Percentiles rank a stretch among this genome's conserved stretches.
phyloP scores from a whole-genome alignment of 2,797 vertebrate species.

The Cirrhinus mrigala region DNA sequence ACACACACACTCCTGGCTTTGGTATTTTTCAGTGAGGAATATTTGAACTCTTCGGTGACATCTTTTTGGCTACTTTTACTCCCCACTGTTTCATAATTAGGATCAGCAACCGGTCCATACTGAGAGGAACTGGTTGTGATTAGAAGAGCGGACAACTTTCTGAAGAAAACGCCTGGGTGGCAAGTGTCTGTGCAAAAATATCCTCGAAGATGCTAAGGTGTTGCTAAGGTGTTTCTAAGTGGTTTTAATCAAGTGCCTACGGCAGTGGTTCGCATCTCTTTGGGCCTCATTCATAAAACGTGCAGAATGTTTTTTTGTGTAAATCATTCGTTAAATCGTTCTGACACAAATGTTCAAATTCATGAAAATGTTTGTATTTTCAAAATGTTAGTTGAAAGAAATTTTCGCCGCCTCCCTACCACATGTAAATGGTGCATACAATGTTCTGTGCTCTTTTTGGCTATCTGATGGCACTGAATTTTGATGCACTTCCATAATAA shows the following conservation, averaged over 20 bases:
- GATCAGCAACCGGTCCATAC: conserved; percentile 74
- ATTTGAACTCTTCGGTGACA: conserved; percentile 44
- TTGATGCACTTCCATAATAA: too few relatives aligned
- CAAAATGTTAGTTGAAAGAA: too few relatives aligned
- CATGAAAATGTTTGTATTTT: too few relatives aligned
- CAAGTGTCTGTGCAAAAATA: neutral
- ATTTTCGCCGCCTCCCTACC: too few relatives aligned
- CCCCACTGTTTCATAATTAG: conserved; percentile 72
- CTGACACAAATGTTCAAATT: too few relatives aligned
- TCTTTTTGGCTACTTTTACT: conserved; percentile 36
- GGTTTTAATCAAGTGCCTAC: neutral
- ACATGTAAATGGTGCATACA: too few relatives aligned
- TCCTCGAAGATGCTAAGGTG: neutral
- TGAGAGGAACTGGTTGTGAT: conserved; percentile 78
- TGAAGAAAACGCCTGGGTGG: neutral
- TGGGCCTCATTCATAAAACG: too few relatives aligned
- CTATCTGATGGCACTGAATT: too few relatives aligned
- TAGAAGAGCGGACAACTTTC: conserved; percentile 47
- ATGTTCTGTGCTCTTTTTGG: too few relatives aligned
- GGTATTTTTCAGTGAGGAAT: conserved; percentile 12
- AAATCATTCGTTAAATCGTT: too few relatives aligned
- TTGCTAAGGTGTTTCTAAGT: neutral
- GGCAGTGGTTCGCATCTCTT: too few relatives aligned
- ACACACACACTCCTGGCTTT: neutral
- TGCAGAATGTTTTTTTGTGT: too few relatives aligned